These are phyloP conservation scores for Turritopsis rubra DNA, from an alignment of 30 jellyfish, hydroid and myxozoan species.

Conservation along the genomic window DNA sequence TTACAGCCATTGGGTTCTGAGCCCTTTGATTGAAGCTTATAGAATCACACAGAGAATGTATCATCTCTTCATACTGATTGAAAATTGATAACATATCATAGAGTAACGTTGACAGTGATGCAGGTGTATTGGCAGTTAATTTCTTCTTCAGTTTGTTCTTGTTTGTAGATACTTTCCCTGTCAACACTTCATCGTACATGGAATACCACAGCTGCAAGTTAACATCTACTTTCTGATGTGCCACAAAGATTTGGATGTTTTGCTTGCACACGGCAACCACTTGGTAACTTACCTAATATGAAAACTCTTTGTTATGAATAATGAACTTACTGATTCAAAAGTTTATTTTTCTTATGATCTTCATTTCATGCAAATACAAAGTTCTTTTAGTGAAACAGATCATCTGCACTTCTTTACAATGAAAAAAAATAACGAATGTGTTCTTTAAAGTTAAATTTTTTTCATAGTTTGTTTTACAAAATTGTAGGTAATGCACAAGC, in stretches of 20 bases:
- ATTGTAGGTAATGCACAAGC: too few relatives aligned
- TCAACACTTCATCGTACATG: not conserved
- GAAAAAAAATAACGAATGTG: too few relatives aligned
- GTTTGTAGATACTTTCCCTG: not conserved
- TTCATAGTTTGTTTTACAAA: too few relatives aligned
- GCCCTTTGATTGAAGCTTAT: not conserved
- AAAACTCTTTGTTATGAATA: not conserved
- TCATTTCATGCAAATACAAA: too few relatives aligned
- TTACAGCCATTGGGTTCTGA: not conserved
- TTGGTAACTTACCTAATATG: not conserved
- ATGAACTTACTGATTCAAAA: too few relatives aligned
- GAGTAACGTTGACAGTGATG: not conserved
- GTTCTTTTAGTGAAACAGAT: too few relatives aligned
- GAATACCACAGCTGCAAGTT: not conserved
- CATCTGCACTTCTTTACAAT: too few relatives aligned
- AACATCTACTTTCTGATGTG: not conserved
- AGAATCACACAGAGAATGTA: not conserved
- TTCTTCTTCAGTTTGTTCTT: not conserved
- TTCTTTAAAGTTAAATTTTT: too few relatives aligned
- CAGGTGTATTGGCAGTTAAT: not conserved
- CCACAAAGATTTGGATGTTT: not conserved
- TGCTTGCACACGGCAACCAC: not conserved
- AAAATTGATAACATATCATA: not conserved
- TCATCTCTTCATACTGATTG: not conserved
- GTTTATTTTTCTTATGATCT: too few relatives aligned